Base-by-base conservation (phyloP, 1,140 invertebrate genomes). In the Lepidostoma basale region DNA sequence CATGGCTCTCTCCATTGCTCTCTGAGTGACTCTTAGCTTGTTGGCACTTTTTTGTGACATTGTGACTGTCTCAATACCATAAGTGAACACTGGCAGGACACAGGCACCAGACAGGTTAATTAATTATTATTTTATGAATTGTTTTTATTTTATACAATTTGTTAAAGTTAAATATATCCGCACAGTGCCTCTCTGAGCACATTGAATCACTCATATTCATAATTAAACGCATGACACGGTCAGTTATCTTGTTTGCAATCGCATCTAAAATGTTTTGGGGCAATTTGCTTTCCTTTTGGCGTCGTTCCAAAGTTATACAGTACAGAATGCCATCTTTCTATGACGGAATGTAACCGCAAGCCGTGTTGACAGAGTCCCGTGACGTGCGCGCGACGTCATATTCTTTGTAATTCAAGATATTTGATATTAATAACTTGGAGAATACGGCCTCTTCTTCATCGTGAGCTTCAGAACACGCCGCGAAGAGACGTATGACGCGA, bases 231-330 rank as follows among this genome's bases (percentile, higher is more conserved):
- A 30, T 8, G 14, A 18, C 25, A 28, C 14, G n/a, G 49, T 26
- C 30, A 39, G 54, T 40, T 39, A 59, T 59, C 54, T 59, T 59
- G 54, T 59, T 59, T 39, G 54, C 33, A 59, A 59, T 59, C 54
- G 23, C 22, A 23, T 59, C 54, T 23, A 59, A 59, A 40, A 59
- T 59, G 40, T 59, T n/a, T 59, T 39, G 30, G 25, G 54, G 20
- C 54, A 59, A 40, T 59, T 59, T 59, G 4, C 22, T 36, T 39
- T 23, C 2, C 18, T 22, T 58, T 40, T 59, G 54, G 54, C 54
- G 22, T 3, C 6, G 6, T 40, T 23, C 54, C 54, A 59, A 59
- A 39, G 12, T 18, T 39, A 40, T 23, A 59, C 40, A 14, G n/a
- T 25, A 22, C 14, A 59, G 54, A 36, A 59, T 59, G 12, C 54